Evolutionary conservation across 2,888 invertebrate genomes (phyloP).

Genomic region (Apamea anceps): DNA sequence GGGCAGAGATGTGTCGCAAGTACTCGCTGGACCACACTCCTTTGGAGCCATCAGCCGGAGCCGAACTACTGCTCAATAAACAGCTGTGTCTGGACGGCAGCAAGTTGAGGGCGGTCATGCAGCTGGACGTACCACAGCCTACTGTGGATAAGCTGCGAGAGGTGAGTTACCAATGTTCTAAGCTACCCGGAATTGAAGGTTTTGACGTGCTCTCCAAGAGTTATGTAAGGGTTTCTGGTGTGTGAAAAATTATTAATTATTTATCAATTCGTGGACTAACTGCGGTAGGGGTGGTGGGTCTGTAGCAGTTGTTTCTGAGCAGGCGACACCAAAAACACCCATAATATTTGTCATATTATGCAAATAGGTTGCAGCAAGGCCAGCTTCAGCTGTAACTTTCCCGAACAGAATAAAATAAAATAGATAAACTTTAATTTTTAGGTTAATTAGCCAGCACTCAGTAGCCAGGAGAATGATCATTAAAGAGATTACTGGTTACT

Average conservation of each 20-base stretch:
- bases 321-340: too few species aligned
- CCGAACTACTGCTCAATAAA: constrained; percentile 95
- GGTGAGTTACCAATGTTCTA: constrained; percentile 40
- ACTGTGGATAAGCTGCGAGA: constrained; percentile 90
- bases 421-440: too few species aligned
- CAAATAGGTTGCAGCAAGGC: background rate
- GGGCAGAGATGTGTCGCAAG: constrained; percentile 96
- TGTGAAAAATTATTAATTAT: background rate
- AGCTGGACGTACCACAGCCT: constrained; percentile 91
- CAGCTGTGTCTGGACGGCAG: constrained; percentile 94
- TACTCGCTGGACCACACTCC: constrained; percentile 95
- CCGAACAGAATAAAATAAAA: too few species aligned
- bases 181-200: background rate
- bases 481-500: too few species aligned
- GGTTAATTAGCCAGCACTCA: background rate
- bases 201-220: background rate
- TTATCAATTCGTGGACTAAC: background rate
- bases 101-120: constrained; percentile 91
- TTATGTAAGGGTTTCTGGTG: background rate
- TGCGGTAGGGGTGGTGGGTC: too few species aligned
- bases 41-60: constrained; percentile 96
- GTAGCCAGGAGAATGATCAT: too few species aligned
- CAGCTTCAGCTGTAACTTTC: too few species aligned
- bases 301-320: too few species aligned
- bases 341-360: background rate